phyloP scores from a whole-genome alignment of 2,113 vertebrate species.

The Heterotilapia buettikoferi region DNA sequence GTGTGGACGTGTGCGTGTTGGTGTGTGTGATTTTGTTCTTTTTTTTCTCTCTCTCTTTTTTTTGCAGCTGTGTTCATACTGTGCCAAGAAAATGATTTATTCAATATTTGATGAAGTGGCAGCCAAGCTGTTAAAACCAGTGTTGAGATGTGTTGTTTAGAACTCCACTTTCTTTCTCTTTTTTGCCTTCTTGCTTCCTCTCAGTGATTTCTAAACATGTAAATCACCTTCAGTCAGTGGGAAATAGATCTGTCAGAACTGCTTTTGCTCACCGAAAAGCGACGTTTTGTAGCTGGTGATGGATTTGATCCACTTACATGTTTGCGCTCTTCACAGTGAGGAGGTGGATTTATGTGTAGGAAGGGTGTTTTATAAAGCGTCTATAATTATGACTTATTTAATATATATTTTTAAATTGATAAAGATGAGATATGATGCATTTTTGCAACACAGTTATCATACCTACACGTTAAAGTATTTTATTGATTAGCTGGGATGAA shows the following conservation, averaged over 20 bases:
- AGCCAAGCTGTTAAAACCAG: conserved; percentile 64
- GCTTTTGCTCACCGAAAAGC: conserved; percentile 52
- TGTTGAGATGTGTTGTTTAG: conserved; percentile 55
- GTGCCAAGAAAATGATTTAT: conserved; percentile 65
- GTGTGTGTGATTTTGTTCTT: not conserved
- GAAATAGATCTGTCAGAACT: conserved; percentile 62
- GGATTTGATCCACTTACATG: conserved; percentile 52
- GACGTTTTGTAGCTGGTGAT: conserved; percentile 40
- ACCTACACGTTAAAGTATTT: not conserved
- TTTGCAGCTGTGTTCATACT: conserved; percentile 35
- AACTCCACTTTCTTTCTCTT: not conserved
- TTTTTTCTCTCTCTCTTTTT: not conserved
- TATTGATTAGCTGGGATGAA: not conserved
- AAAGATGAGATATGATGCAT: not conserved
- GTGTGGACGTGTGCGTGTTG: conserved; percentile 4
- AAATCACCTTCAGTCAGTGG: conserved; percentile 52
- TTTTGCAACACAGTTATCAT: not conserved
- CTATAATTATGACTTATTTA: conserved; percentile 11
- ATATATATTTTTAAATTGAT: not conserved
- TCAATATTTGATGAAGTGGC: conserved; percentile 69
- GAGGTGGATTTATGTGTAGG: conserved; percentile 30
- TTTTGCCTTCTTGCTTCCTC: conserved; percentile 16
- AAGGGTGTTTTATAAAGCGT: conserved; percentile 16
- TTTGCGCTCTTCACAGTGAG: conserved; percentile 16
- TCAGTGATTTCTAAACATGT: conserved; percentile 54